Conservation (phyloP, 2,113 vertebrate species). For the Salvelinus alpinus region DNA sequence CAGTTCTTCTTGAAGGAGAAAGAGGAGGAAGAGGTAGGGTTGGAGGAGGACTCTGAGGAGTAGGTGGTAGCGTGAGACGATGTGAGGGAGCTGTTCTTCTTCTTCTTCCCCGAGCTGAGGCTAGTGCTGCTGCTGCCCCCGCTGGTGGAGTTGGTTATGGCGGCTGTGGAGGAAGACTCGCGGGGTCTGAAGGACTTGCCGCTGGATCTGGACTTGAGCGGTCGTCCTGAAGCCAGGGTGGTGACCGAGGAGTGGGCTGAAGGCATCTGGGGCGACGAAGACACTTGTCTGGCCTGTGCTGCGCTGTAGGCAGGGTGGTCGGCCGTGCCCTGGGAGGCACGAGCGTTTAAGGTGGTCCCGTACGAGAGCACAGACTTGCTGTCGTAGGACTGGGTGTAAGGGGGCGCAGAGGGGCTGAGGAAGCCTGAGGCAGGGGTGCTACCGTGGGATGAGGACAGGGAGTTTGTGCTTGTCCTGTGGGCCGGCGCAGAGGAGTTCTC, state of each 20-base stretch:
- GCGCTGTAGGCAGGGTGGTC: conserved; percentile 86
- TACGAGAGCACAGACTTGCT: conserved; percentile 86
- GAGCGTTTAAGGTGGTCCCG: conserved; percentile 93
- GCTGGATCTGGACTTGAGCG: conserved; percentile 88
- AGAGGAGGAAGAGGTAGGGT: conserved; percentile 77
- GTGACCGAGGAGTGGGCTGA: conserved; percentile 90
- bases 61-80: conserved; percentile 73
- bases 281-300: conserved; percentile 92
- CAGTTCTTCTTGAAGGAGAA: conserved; percentile 94
- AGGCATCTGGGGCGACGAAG: conserved; percentile 93
- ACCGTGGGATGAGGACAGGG: conserved; percentile 60
- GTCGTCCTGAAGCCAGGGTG: conserved; percentile 87
- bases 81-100: conserved; percentile 87
- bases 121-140: conserved; percentile 75
- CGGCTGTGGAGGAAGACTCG: conserved; percentile 71
- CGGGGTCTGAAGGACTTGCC: conserved; percentile 86
- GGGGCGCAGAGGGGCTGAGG: conserved; percentile 80
- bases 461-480: conserved; percentile 87
- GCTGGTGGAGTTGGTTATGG: conserved; percentile 72
- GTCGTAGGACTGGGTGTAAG: conserved; percentile 81
- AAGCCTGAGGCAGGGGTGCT: conserved; percentile 79
- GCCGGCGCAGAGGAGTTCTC: conserved; percentile 79
- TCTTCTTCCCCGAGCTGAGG: conserved; percentile 91
- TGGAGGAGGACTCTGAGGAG: conserved; percentile 82
- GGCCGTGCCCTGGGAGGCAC: conserved; percentile 80